Evolutionary conservation across 2,113 vertebrate species (phyloP).

Genomic region (Nothocercus julius): DNA sequence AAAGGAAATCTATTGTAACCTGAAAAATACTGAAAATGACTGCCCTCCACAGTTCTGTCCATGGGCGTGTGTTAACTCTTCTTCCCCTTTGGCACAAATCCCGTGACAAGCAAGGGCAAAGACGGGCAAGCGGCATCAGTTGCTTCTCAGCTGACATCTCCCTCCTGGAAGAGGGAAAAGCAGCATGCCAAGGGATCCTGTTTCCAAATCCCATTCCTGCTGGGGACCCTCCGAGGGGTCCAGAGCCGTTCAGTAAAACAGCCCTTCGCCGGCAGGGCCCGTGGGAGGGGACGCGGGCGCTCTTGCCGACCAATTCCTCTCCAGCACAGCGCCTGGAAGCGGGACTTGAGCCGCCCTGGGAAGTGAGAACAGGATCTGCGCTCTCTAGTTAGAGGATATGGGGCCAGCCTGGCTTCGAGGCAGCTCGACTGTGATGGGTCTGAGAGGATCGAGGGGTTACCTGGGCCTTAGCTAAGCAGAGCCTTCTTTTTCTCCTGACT

Average conservation of each 20-base stretch:
- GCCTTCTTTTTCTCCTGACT: fast-evolving
- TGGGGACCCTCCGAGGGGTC: not conserved
- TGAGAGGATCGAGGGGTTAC: not conserved
- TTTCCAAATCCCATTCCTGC: not conserved
- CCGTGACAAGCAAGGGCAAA: not conserved
- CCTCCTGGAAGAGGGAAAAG: not conserved
- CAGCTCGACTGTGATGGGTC: fast-evolving
- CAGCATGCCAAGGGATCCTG: not conserved
- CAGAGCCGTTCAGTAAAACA: not conserved
- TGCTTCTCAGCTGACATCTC: not conserved
- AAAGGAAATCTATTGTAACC: not conserved
- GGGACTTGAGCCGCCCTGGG: not conserved
- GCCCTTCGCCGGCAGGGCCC: fast-evolving
- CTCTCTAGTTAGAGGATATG: not conserved
- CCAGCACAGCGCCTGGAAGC: not conserved
- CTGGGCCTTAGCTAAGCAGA: not conserved
- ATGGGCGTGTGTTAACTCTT: not conserved
- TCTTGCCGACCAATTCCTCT: not conserved
- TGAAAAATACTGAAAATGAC: not conserved
- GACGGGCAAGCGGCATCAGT: not conserved
- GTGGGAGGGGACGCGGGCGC: fast-evolving
- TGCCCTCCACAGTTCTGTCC: not conserved
- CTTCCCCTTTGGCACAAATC: not conserved
- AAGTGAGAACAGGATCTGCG: not conserved
- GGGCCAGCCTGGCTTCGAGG: not conserved